Evolutionary conservation across 2,888 invertebrate species (phyloP).

Genomic region (Synergus itoensis): DNA sequence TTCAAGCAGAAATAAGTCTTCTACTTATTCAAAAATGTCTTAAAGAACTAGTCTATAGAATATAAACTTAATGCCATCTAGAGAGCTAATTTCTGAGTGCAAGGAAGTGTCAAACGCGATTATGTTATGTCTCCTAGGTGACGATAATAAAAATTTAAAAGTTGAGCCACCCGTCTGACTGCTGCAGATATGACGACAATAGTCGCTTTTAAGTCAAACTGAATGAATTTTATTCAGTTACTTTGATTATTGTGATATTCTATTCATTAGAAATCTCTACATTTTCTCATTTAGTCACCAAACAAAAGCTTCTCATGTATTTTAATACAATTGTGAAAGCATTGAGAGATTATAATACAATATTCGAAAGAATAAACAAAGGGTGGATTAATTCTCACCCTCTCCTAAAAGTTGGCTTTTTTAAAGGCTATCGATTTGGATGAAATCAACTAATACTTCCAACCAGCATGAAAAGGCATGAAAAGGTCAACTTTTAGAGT

Average conservation of each 20-base stretch:
- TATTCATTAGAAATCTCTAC: neutral
- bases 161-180: slow-evolving; percentile 53
- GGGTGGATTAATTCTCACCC: neutral
- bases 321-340: neutral
- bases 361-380: neutral
- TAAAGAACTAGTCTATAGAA: slow-evolving; percentile 30
- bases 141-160: slow-evolving; percentile 67
- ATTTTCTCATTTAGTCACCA: slow-evolving; percentile 14
- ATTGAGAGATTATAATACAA: neutral
- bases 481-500: too few relatives aligned
- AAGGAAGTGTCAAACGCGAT: slow-evolving; percentile 69
- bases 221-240: slow-evolving; percentile 24
- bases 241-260: slow-evolving; percentile 16
- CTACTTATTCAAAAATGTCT: neutral
- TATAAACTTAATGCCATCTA: slow-evolving; percentile 38
- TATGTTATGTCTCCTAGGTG: slow-evolving; percentile 62
- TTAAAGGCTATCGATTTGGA: too few relatives aligned
- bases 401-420: too few relatives aligned
- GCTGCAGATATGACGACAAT: slow-evolving; percentile 54
- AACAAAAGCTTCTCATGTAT: slow-evolving; percentile 4
- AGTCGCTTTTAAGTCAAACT: slow-evolving; percentile 12
- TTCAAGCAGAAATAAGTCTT: slow-evolving; percentile 9
- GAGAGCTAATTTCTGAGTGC: slow-evolving; percentile 68
- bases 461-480: too few relatives aligned
- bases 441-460: too few relatives aligned